phyloP scores from a whole-genome alignment of 2,113 vertebrate species.

The Procavia capensis region DNA sequence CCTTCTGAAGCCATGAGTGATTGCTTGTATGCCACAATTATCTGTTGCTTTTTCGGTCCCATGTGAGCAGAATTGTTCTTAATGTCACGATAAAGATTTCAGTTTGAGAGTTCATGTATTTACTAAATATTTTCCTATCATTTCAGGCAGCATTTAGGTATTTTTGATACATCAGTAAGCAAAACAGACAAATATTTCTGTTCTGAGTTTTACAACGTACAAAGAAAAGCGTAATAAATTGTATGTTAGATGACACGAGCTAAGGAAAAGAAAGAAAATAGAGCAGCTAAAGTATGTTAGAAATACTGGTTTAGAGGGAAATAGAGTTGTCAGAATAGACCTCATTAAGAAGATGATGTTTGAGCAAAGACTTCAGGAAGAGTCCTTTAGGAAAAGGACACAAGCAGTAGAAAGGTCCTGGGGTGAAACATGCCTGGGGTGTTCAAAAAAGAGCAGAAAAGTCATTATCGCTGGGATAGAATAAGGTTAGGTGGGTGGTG shows the following conservation, averaged over 20 bases:
- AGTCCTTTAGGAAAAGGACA: not conserved
- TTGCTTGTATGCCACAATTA: too few relatives aligned
- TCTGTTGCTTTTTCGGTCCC: too few relatives aligned
- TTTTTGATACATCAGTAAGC: constrained; percentile 24
- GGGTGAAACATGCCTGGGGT: not conserved
- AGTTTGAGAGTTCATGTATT: not conserved
- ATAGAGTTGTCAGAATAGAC: not conserved
- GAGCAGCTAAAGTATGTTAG: not conserved
- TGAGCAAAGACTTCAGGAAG: not conserved
- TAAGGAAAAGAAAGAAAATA: not conserved
- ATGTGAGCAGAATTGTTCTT: not conserved
- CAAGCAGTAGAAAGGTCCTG: not conserved
- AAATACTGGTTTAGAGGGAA: not conserved
- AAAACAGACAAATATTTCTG: not conserved
- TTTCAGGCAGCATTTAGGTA: not conserved
- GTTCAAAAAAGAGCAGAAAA: not conserved
- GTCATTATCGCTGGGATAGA: not conserved
- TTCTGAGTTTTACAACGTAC: not conserved
- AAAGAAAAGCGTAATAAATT: not conserved
- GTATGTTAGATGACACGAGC: not conserved
- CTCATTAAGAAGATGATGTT: not conserved
- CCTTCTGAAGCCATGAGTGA: too few relatives aligned
- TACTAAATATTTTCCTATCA: not conserved
- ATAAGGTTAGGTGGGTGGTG: not conserved
- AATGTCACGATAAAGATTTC: not conserved